Conservation (phyloP, 2,888 invertebrate species). For the Hetaerina titia region DNA sequence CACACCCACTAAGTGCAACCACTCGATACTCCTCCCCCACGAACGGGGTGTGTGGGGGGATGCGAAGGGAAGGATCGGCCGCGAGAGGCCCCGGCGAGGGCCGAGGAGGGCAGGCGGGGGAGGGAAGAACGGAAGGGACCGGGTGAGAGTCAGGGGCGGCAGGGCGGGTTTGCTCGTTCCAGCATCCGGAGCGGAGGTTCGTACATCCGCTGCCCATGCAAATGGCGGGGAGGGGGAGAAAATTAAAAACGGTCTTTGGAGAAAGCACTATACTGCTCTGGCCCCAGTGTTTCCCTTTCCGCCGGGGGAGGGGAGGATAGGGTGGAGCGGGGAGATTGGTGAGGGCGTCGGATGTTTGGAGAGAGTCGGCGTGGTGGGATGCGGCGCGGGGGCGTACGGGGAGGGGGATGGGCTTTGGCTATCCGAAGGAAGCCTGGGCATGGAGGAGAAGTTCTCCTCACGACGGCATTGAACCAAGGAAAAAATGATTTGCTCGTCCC, state of each 20-base stretch:
- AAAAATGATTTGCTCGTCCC: constrained; percentile 38
- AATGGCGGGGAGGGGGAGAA: constrained; percentile 44
- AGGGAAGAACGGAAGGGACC: neutral
- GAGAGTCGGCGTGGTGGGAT: neutral
- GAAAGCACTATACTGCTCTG: constrained; percentile 6
- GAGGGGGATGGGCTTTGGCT: neutral
- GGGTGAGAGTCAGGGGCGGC: neutral
- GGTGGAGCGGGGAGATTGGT: neutral
- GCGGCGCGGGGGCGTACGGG: neutral
- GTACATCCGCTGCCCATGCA: constrained; percentile 61
- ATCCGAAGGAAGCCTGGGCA: neutral
- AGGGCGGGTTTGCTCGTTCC: constrained; percentile 27
- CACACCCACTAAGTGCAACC: no score
- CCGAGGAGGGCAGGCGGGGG: neutral
- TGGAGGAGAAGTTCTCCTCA: neutral
- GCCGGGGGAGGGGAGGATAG: neutral
- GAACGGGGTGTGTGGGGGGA: neutral
- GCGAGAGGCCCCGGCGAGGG: neutral
- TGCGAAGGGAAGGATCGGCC: neutral
- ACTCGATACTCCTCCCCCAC: no score
- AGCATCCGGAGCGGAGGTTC: constrained; percentile 34
- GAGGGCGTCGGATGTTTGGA: constrained; percentile 34
- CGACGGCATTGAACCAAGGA: constrained; percentile 27
- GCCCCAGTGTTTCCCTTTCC: constrained; percentile 59
- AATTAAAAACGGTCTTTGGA: constrained; percentile 65